phyloP scores from a whole-genome alignment of 2,113 vertebrate genomes.

The Elephas maximus region DNA sequence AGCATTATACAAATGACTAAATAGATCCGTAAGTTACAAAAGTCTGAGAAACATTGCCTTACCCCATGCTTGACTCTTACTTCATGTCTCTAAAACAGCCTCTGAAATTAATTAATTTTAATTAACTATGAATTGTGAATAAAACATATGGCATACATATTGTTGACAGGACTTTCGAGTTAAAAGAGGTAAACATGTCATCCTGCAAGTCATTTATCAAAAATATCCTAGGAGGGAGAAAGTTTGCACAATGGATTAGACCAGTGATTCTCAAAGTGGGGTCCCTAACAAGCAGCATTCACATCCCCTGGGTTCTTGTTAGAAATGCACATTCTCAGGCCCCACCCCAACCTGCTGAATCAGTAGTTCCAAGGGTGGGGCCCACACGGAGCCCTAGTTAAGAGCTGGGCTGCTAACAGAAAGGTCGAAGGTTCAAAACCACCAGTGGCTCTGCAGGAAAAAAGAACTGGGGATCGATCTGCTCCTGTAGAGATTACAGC shows the following conservation, averaged over 20 bases:
- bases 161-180: neutral
- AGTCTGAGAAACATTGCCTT: neutral
- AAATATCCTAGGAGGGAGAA: neutral
- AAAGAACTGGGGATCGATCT: neutral
- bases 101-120: constrained; percentile 34
- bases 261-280: neutral
- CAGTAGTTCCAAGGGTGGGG: no score
- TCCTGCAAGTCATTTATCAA: neutral
- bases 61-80: neutral
- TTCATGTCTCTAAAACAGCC: neutral
- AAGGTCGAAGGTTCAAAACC: neutral
- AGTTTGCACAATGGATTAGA: neutral
- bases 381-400: neutral
- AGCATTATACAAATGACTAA: neutral
- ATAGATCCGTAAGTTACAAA: neutral
- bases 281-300: neutral
- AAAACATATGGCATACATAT: neutral
- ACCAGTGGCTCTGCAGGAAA: neutral
- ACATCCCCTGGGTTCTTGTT: neutral
- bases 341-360: neutral
- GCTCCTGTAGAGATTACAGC: neutral
- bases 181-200: neutral
- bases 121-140: constrained; percentile 34
- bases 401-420: neutral
- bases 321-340: neutral